Percentiles rank a stretch among this genome's conserved stretches.
Conservation (phyloP, 1,140 invertebrate species). For the Maconellicoccus hirsutus region DNA sequence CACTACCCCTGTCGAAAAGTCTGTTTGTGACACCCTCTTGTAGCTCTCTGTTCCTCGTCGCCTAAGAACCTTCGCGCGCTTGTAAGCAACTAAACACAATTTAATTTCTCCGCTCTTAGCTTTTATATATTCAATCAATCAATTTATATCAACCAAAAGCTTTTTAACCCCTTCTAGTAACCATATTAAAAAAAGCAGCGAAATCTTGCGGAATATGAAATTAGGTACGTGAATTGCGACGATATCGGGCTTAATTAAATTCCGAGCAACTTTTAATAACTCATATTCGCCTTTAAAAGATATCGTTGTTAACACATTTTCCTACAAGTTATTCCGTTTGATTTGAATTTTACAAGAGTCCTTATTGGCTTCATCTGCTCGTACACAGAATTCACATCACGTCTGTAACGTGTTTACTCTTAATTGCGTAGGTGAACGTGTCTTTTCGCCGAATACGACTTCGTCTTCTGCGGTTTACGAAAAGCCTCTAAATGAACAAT, state of each 20-base stretch:
- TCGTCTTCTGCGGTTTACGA: no score
- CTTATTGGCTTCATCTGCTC: conserved; percentile 1
- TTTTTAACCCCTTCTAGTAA: conserved; percentile 19
- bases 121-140: conserved; percentile 21
- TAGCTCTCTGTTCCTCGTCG: neutral
- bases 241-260: conserved; percentile 5
- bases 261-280: conserved; percentile 16
- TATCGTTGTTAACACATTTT: conserved; percentile 10
- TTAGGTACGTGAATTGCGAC: conserved; percentile 6
- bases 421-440: no score
- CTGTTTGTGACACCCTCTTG: conserved; percentile 20
- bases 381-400: neutral
- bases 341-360: neutral
- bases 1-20: neutral
- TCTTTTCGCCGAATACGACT: no score
- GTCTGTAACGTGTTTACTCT: neutral
- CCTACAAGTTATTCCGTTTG: neutral
- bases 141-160: conserved; percentile 21
- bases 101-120: conserved; percentile 22
- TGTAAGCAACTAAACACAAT: conserved; percentile 21
- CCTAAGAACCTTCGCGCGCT: conserved; percentile 15
- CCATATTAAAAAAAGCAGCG: neutral
- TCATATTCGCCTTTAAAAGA: neutral
- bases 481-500: no score
- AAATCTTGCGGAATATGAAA: conserved; percentile 13